Percentiles rank a stretch among this genome's conserved stretches.
Evolutionary conservation across 2,888 invertebrate species (phyloP).

Genomic region (Lasioglossum leucozonium): DNA sequence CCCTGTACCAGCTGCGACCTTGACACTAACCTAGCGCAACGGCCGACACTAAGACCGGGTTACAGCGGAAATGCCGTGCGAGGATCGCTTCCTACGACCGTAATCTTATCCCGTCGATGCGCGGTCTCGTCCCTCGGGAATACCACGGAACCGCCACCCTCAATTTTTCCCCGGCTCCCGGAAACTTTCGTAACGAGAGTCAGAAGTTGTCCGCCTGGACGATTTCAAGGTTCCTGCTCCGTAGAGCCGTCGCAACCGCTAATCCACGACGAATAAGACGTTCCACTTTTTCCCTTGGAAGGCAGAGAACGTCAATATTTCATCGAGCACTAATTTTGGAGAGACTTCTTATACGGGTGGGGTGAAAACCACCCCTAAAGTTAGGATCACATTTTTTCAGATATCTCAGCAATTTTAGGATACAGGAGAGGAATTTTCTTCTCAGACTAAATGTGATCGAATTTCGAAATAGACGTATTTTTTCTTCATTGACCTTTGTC

Average conservation of each 20-base stretch:
- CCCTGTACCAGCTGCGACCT: slow-evolving; percentile 58
- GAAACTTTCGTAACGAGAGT: neutral
- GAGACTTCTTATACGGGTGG: neutral
- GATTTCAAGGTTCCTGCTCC: neutral
- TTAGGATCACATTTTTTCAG: neutral
- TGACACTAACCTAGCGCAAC: slow-evolving; percentile 69
- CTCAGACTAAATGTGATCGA: too few relatives aligned
- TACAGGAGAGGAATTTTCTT: neutral
- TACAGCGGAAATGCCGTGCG: slow-evolving; percentile 54
- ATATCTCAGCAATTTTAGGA: neutral
- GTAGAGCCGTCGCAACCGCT: neutral
- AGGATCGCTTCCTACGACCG: slow-evolving; percentile 46
- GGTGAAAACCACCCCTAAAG: neutral
- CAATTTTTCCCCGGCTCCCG: neutral
- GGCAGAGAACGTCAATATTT: neutral
- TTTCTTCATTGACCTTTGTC: too few relatives aligned
- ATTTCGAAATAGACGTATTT: too few relatives aligned
- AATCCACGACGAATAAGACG: neutral
- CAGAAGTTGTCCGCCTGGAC: neutral
- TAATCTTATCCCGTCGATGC: slow-evolving; percentile 53
- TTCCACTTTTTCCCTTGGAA: neutral
- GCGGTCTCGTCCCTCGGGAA: slow-evolving; percentile 15
- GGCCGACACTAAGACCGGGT: slow-evolving; percentile 53
- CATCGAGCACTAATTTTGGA: neutral
- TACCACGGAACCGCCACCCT: neutral